These are phyloP conservation scores for Teleogryllus oceanicus DNA, from an alignment of 2,888 invertebrate species.

Conservation along the genomic window DNA sequence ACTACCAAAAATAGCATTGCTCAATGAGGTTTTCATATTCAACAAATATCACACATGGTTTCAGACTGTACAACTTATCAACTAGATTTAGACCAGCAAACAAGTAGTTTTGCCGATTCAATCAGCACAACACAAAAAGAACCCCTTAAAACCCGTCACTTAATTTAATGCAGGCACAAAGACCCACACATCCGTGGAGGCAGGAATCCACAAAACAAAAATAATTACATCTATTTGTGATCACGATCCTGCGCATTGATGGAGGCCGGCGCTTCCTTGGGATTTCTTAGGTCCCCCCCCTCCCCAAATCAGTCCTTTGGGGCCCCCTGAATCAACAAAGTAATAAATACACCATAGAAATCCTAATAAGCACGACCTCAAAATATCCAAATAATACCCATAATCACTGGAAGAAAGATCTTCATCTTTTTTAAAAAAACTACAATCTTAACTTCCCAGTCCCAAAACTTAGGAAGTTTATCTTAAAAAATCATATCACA, in stretches of 20 bases:
- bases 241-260: constrained; percentile 18
- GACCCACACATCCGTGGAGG: neutral
- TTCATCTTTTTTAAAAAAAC: too few species aligned
- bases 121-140: constrained; percentile 20
- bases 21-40: constrained; percentile 26
- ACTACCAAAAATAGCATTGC: constrained; percentile 31
- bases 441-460: too few species aligned
- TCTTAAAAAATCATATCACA: too few species aligned
- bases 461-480: too few species aligned
- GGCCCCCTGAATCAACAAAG: neutral
- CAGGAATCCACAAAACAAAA: neutral
- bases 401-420: too few species aligned
- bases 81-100: constrained; percentile 19
- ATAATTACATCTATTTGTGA: neutral
- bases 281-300: neutral
- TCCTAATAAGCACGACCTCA: too few species aligned
- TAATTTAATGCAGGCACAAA: neutral
- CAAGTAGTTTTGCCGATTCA: neutral
- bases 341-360: neutral
- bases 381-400: too few species aligned
- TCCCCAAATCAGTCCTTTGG: neutral
- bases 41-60: constrained; percentile 27
- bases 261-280: neutral
- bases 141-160: neutral
- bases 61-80: constrained; percentile 20